A percentile compares a stretch with the other conserved stretches of the same genome.
phyloP scores from a whole-genome alignment of 2,113 vertebrate genomes.

The Hemibagrus wyckioides region DNA sequence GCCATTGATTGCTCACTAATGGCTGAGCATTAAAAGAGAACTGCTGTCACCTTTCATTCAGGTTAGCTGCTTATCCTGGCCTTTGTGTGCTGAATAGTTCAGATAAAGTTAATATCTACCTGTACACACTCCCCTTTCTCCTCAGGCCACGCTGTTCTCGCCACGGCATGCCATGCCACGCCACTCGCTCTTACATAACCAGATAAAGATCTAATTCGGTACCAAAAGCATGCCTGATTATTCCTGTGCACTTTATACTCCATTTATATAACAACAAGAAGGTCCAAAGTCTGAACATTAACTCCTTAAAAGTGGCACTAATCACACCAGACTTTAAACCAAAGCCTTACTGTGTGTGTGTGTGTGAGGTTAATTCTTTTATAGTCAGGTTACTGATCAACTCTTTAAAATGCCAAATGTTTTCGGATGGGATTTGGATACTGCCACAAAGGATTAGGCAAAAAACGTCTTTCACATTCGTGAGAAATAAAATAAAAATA shows the following conservation, averaged over 20 bases:
- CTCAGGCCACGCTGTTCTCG: constrained; percentile 8
- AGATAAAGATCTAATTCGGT: constrained; percentile 62
- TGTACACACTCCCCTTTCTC: constrained; percentile 20
- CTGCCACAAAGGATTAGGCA: constrained; percentile 11
- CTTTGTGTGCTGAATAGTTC: not conserved
- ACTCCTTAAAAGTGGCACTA: constrained; percentile 63
- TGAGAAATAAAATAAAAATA: not conserved
- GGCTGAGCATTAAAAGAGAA: not conserved
- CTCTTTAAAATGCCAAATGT: constrained; percentile 51
- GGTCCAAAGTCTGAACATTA: constrained; percentile 63
- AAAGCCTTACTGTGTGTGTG: constrained; percentile 32
- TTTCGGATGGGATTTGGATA: constrained; percentile 11
- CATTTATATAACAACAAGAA: constrained; percentile 67
- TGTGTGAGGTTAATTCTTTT: constrained; percentile 52
- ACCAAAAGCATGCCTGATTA: constrained; percentile 48
- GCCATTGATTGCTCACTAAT: not conserved
- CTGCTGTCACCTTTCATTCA: not conserved
- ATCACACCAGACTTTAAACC: constrained; percentile 69
- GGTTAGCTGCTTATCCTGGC: not conserved
- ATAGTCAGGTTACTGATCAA: constrained; percentile 70
- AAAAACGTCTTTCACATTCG: not conserved
- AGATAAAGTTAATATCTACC: not conserved
- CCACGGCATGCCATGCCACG: not conserved
- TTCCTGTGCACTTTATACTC: constrained; percentile 52
- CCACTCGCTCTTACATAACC: constrained; percentile 58